These are phyloP conservation scores for Bellardia bayeri DNA, from an alignment of 2,888 invertebrate species.

Conservation along the genomic window DNA sequence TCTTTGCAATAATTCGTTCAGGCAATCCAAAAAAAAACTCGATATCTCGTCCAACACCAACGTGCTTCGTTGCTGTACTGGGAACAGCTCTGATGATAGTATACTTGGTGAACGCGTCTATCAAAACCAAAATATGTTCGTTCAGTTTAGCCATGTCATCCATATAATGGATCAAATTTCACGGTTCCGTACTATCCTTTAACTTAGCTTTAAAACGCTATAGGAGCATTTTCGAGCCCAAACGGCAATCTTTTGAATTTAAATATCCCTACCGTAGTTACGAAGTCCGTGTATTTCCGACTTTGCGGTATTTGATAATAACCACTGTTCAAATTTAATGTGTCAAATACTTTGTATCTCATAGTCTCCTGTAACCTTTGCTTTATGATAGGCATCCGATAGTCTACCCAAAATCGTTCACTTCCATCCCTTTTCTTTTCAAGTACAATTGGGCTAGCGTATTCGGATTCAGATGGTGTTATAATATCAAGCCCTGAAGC, in stretches of 20 bases:
- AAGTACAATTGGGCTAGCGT: constrained; percentile 61
- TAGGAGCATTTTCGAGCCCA: constrained; percentile 35
- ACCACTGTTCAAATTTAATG: constrained; percentile 46
- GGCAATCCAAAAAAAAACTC: too few relatives aligned
- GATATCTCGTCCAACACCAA: too few relatives aligned
- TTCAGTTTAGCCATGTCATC: constrained; percentile 52
- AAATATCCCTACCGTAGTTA: constrained; percentile 47
- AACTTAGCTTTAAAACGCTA: constrained; percentile 16
- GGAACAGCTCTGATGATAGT: constrained; percentile 7
- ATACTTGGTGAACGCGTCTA: constrained; percentile 14
- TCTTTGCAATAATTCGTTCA: too few relatives aligned
- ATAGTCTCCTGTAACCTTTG: constrained; percentile 31
- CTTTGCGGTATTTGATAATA: constrained; percentile 46
- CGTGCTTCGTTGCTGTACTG: too few relatives aligned
- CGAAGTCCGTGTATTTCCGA: constrained; percentile 51
- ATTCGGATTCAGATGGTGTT: constrained; percentile 60
- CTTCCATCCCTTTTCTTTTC: constrained; percentile 60
- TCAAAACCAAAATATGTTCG: neutral
- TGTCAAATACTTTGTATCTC: neutral
- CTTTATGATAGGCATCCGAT: constrained; percentile 61
- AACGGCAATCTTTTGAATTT: constrained; percentile 34
- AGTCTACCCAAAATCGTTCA: too few relatives aligned
- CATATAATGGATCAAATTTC: constrained; percentile 69
- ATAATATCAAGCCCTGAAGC: too few relatives aligned
- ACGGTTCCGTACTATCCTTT: constrained; percentile 21